Conservation (phyloP, 2,888 invertebrate genomes). For the Dinocampus coccinellae region DNA sequence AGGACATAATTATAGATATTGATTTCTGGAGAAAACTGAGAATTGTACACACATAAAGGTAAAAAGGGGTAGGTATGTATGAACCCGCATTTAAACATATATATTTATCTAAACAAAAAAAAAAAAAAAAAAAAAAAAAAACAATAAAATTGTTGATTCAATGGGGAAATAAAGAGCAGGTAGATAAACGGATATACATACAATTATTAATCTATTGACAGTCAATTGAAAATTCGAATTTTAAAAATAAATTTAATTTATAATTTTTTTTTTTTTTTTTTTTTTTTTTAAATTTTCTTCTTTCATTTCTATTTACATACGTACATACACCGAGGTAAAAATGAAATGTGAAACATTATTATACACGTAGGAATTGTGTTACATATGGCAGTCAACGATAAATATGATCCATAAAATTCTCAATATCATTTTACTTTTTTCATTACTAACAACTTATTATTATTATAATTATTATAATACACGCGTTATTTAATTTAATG, state of each 20-base stretch:
- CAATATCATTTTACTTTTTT: slow-evolving; percentile 41
- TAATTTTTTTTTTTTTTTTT: neutral
- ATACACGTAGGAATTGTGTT: neutral
- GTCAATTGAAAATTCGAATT: neutral
- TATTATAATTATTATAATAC: slow-evolving; percentile 24
- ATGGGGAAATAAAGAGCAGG: neutral
- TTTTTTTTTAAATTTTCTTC: neutral
- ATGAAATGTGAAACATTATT: neutral
- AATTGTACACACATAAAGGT: neutral
- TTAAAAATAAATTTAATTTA: neutral
- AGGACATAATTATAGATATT: slow-evolving; percentile 62
- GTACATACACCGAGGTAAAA: neutral
- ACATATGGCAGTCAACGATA: slow-evolving; percentile 7
- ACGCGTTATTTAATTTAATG: neutral
- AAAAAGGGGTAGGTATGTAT: slow-evolving; percentile 18
- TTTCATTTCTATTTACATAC: neutral
- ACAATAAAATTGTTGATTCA: no score
- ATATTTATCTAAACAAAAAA: no score
- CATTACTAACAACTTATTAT: slow-evolving; percentile 36
- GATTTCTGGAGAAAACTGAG: slow-evolving; percentile 51
- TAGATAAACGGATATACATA: slow-evolving; percentile 14
- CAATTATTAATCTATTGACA: neutral
- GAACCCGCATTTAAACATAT: neutral
- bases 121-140: no score
- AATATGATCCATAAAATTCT: slow-evolving; percentile 38